Evolutionary conservation across 2,888 invertebrate species (phyloP).

Genomic region (Nomada ruficornis): DNA sequence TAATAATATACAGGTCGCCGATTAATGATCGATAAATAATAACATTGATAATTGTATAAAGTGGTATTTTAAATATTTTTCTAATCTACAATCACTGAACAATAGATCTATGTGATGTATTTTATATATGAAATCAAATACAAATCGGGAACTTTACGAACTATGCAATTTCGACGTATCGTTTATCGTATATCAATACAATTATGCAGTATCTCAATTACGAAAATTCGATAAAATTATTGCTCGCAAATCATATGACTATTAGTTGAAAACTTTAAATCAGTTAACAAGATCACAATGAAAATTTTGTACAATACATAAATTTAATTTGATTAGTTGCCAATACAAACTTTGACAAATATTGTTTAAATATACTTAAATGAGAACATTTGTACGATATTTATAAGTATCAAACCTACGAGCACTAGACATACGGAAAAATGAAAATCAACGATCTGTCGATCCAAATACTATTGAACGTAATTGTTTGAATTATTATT

Average conservation of each 20-base stretch:
- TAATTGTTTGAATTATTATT: slow-evolving; percentile 13
- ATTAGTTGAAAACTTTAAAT: background rate
- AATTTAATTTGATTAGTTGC: slow-evolving; percentile 12
- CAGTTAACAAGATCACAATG: background rate
- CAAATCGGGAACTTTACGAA: background rate
- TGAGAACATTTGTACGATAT: slow-evolving; percentile 9
- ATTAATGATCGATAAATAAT: slow-evolving; percentile 27
- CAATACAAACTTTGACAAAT: slow-evolving; percentile 22
- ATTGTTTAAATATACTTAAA: background rate
- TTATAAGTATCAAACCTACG: slow-evolving; percentile 11
- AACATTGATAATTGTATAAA: slow-evolving; percentile 34
- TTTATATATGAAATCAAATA: background rate
- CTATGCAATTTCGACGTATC: background rate
- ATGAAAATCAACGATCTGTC: background rate
- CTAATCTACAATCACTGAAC: slow-evolving; percentile 15
- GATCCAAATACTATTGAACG: background rate
- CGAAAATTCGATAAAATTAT: slow-evolving; percentile 8
- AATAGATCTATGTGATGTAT: slow-evolving; percentile 21
- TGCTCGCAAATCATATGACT: background rate
- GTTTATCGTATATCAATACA: slow-evolving; percentile 1
- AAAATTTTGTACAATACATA: slow-evolving; percentile 7
- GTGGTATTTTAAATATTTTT: slow-evolving; percentile 3
- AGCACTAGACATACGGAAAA: background rate
- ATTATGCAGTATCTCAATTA: slow-evolving; percentile 7
- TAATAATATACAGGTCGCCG: slow-evolving; percentile 35